Conservation (phyloP, 2,888 invertebrate species). For the Dicycla oo region DNA sequence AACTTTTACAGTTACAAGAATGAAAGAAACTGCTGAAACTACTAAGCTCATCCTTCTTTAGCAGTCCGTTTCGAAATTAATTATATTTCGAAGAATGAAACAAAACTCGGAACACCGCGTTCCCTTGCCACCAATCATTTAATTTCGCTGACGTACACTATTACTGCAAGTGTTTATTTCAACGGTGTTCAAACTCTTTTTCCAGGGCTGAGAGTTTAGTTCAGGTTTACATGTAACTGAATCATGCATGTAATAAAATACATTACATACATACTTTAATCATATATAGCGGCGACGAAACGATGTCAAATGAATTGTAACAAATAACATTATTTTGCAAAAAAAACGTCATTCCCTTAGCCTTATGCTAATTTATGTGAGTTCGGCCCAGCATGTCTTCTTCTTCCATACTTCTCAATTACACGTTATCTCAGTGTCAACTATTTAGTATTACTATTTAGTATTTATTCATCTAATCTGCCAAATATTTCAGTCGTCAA, state of each 20-base stretch:
- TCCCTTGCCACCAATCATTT: neutral
- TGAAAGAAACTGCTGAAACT: neutral
- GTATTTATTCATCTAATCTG: no score
- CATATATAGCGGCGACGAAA: no score
- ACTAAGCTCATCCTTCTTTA: neutral
- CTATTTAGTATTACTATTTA: neutral
- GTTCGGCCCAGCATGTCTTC: neutral
- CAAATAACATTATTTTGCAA: neutral
- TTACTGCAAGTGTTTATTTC: neutral
- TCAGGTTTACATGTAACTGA: neutral
- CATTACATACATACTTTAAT: neutral
- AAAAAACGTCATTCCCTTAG: neutral
- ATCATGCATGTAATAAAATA: neutral
- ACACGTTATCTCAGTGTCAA: neutral
- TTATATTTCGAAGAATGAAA: neutral
- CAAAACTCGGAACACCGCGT: neutral
- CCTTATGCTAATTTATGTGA: neutral
- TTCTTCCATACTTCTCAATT: neutral
- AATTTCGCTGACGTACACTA: constrained; percentile 2
- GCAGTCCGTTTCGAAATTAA: neutral
- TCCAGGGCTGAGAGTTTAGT: neutral
- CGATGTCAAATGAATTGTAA: neutral
- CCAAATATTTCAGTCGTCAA: constrained; percentile 69
- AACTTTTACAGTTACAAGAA: neutral
- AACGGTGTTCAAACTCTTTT: neutral